phyloP scores from a whole-genome alignment of 2,888 invertebrate species.

The Rhagonycha lutea region DNA sequence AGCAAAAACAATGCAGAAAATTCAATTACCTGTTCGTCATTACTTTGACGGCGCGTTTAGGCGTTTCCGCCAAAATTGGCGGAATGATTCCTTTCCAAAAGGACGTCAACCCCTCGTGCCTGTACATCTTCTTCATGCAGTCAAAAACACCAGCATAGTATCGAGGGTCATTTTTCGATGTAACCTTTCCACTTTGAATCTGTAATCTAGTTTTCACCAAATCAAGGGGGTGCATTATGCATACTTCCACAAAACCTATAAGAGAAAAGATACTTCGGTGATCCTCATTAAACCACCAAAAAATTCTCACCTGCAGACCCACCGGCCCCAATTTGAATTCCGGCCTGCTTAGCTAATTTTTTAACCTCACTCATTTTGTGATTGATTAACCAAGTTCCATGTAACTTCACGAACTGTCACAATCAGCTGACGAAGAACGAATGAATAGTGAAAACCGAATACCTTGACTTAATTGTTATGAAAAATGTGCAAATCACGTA shows the following conservation, averaged over 20 bases:
- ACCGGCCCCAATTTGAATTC: slow-evolving; percentile 83
- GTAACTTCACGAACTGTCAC: not conserved
- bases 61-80: slow-evolving; percentile 92
- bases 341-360: slow-evolving; percentile 66
- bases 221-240: slow-evolving; percentile 95
- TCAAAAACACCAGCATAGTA: slow-evolving; percentile 81
- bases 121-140: slow-evolving; percentile 88
- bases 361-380: slow-evolving; percentile 23
- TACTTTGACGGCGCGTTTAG: slow-evolving; percentile 89
- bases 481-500: not conserved
- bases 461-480: not conserved
- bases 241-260: slow-evolving; percentile 86
- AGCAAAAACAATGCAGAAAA: slow-evolving; percentile 1
- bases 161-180: slow-evolving; percentile 51
- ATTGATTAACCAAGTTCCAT: not conserved
- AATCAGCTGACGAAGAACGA: slow-evolving; percentile 19
- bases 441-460: no score
- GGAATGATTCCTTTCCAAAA: slow-evolving; percentile 95
- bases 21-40: slow-evolving; percentile 23
- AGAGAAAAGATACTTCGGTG: not conserved
- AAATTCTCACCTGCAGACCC: slow-evolving; percentile 75
- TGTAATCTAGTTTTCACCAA: slow-evolving; percentile 90
- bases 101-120: slow-evolving; percentile 78
- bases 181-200: slow-evolving; percentile 62
- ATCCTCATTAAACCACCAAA: not conserved